phyloP scores from a whole-genome alignment of 2,113 vertebrate genomes.

The Aplodontia rufa region DNA sequence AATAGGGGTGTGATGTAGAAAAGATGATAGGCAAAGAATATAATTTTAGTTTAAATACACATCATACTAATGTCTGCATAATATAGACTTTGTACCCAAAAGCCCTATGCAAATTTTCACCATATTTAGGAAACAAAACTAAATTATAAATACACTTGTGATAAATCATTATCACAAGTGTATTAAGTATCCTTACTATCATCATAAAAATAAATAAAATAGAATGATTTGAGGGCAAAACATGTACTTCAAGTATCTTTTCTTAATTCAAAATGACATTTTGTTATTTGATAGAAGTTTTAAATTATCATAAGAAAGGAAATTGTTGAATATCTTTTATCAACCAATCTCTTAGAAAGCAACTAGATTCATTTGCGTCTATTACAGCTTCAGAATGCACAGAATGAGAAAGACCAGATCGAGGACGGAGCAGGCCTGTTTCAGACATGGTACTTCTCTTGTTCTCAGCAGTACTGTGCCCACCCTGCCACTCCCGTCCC shows the following conservation, averaged over 20 bases:
- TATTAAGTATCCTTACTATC: not conserved
- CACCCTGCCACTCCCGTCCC: fast-evolving
- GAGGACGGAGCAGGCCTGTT: not conserved
- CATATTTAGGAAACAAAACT: not conserved
- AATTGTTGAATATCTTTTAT: not conserved
- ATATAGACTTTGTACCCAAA: not conserved
- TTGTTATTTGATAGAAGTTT: not conserved
- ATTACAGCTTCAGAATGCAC: not conserved
- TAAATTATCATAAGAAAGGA: not conserved
- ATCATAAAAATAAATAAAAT: not conserved
- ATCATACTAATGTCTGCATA: not conserved
- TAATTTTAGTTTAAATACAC: not conserved
- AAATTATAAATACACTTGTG: not conserved
- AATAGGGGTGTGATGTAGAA: not conserved
- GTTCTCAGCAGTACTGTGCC: not conserved
- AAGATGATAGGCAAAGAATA: not conserved
- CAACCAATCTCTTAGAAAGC: not conserved
- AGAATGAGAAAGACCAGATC: not conserved
- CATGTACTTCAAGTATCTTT: not conserved
- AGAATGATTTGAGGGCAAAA: not conserved
- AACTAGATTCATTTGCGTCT: not conserved
- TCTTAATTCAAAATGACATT: not conserved
- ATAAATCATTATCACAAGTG: not conserved
- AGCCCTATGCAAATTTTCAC: not conserved
- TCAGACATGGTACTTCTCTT: not conserved